Percentiles rank a stretch among this genome's conserved stretches.
phyloP scores from a whole-genome alignment of 2,888 invertebrate genomes.

The Drosophila greeni region DNA sequence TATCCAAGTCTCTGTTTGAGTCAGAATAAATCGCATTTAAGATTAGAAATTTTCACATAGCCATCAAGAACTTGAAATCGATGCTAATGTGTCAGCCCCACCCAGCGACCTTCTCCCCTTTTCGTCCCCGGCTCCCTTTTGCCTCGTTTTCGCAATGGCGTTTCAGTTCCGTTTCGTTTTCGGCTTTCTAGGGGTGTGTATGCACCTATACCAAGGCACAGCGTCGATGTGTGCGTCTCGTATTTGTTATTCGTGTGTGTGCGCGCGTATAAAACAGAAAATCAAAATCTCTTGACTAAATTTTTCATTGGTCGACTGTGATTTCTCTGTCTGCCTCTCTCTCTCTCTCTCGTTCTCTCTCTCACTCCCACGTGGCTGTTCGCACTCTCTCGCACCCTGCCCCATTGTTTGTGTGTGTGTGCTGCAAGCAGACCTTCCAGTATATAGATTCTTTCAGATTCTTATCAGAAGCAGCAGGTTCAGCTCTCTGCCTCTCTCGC shows the following conservation, averaged over 20 bases:
- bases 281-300: conserved; percentile 79
- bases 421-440: conserved; percentile 56
- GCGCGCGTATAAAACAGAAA: conserved; percentile 76
- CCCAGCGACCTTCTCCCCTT: conserved; percentile 21
- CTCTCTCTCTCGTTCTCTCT: conserved; percentile 33
- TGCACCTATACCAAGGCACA: conserved; percentile 31
- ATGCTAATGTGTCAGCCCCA: conserved; percentile 46
- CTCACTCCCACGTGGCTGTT: conserved; percentile 24
- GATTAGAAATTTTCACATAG: conserved; percentile 45
- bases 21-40: conserved; percentile 41
- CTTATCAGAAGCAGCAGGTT: conserved; percentile 55
- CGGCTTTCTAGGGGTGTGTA: conserved; percentile 55
- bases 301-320: conserved; percentile 80
- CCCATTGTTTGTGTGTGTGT: conserved; percentile 28
- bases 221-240: conserved; percentile 51
- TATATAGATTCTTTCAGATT: conserved; percentile 57
- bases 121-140: conserved; percentile 12
- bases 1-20: not conserved
- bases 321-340: conserved; percentile 72
- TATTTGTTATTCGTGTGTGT: conserved; percentile 68
- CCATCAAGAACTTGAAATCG: conserved; percentile 55
- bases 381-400: conserved; percentile 22
- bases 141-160: conserved; percentile 56
- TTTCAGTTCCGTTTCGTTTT: conserved; percentile 53
- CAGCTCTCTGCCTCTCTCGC: conserved; percentile 28